Conservation (phyloP, 2,113 vertebrate species). For the Grus americana region DNA sequence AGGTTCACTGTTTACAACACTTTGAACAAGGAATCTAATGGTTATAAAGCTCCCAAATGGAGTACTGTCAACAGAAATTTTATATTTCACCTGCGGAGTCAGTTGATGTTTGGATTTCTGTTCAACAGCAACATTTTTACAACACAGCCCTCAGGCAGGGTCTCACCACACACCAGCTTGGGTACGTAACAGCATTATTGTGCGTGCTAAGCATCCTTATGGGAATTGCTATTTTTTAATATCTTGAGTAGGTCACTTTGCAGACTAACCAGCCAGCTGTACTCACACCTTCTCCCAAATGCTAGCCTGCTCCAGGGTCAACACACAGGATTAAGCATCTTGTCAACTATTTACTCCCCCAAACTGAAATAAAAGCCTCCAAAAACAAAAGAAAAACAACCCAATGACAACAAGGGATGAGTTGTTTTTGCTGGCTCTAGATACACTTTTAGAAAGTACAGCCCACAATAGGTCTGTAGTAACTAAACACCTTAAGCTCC, state of each 20-base stretch:
- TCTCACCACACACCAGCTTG: background rate
- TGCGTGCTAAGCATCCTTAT: background rate
- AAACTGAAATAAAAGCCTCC: background rate
- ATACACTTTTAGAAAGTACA: background rate
- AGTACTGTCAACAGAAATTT: conserved; percentile 45
- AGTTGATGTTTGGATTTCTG: conserved; percentile 44
- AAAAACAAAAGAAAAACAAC: background rate
- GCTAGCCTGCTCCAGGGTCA: background rate
- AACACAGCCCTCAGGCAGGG: conserved; percentile 37
- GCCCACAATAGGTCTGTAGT: background rate
- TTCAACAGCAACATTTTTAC: conserved; percentile 51
- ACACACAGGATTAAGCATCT: background rate
- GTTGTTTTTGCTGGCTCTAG: background rate
- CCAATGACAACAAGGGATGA: background rate
- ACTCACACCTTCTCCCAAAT: background rate
- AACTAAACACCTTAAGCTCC: background rate
- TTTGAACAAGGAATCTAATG: background rate
- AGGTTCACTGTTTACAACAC: background rate
- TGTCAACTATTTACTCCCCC: background rate
- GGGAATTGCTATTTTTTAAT: conserved; percentile 5
- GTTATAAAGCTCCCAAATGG: conserved; percentile 45
- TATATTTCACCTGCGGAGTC: background rate
- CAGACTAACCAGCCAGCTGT: background rate
- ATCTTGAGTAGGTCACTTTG: conserved; percentile 17
- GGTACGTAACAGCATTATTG: background rate